Base-by-base conservation (phyloP, 2,113 vertebrate genomes). In the Eurypyga helias region DNA sequence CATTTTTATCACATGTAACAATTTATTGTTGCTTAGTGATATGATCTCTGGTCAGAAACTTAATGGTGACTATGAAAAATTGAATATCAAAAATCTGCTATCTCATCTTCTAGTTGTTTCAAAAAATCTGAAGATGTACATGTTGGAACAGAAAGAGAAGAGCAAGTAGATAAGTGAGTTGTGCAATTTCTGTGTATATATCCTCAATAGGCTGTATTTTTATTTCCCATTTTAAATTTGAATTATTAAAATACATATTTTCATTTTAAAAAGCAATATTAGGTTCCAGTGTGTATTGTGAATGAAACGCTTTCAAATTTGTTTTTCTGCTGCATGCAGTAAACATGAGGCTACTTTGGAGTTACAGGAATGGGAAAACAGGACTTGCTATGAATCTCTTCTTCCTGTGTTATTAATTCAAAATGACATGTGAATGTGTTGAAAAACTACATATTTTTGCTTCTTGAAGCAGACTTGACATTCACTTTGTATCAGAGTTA, bases 11-110 rank as follows among this genome's bases (percentile, higher is more conserved):
- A 36, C 19, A 69, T 64, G 11, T 48, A 94, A 43, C 17, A 77
- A 11, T 83, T 25, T 92, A 76, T 86, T 97, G 96, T 36, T 91
- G 18, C n/a, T 76, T 57, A 52, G 29, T 78, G 34, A 48, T 43
- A 31, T 90, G 55, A 92, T 52, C 8, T 81, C 45, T 82, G 95
- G 48, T 89, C 51, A 86, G 6, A 17, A 82, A 24, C 31, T 75
- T 94, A n/a, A 87, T 23, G 2, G 55, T 83, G 51, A 71, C 23
- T 70, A 67, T 93, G 80, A 88, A 62, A 97, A 97, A 78, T 43
- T 3, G 34, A 94, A 38, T 49, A 90, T 64, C 38, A 87, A 93
- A 86, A 96, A 67, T 25, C 14, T 77, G 10, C 18, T 34, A 5
- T 33, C 6, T 11, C 17, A 52, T 95, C 67, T 95, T 92, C 57